Conservation (phyloP, 1,140 invertebrate genomes). For the Holcopasites calliopsidis region DNA sequence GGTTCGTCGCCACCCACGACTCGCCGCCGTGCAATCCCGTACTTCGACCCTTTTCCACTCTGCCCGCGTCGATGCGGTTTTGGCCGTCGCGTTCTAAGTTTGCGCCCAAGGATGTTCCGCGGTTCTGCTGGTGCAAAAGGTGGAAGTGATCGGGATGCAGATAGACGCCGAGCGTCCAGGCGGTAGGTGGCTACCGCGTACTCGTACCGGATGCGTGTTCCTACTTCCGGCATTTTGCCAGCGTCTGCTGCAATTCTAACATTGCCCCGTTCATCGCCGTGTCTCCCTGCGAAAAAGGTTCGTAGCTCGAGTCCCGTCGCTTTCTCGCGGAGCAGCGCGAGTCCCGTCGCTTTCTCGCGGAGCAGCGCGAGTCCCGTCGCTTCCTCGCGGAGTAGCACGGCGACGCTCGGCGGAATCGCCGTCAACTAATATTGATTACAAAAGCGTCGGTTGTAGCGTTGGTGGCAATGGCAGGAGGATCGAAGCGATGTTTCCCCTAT, state of each 20-base stretch:
- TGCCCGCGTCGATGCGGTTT: not conserved
- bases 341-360: no score
- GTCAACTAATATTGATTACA: slow-evolving; percentile 75
- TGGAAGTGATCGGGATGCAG: slow-evolving; percentile 19
- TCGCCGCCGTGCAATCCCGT: not conserved
- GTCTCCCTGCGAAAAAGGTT: no score
- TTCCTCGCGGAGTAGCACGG: slow-evolving; percentile 24
- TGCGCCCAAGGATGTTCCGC: not conserved
- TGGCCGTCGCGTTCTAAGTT: not conserved
- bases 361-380: not conserved
- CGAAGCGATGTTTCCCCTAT: slow-evolving; percentile 46
- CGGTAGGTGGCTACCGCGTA: not conserved
- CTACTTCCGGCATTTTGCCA: no score
- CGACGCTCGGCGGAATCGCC: slow-evolving; percentile 67
- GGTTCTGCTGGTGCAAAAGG: not conserved
- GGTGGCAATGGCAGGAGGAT: slow-evolving; percentile 21
- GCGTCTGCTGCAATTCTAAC: no score
- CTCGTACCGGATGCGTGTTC: no score
- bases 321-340: no score
- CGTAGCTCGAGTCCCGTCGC: no score
- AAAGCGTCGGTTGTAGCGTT: slow-evolving; percentile 57
- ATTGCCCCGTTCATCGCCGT: no score
- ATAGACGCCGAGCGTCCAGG: slow-evolving; percentile 11
- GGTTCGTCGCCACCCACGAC: not conserved
- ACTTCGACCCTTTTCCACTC: not conserved